A percentile compares a stretch with the other conserved stretches of the same genome.
Conservation (phyloP, 2,113 vertebrate genomes). For the Hypomesus transpacificus region DNA sequence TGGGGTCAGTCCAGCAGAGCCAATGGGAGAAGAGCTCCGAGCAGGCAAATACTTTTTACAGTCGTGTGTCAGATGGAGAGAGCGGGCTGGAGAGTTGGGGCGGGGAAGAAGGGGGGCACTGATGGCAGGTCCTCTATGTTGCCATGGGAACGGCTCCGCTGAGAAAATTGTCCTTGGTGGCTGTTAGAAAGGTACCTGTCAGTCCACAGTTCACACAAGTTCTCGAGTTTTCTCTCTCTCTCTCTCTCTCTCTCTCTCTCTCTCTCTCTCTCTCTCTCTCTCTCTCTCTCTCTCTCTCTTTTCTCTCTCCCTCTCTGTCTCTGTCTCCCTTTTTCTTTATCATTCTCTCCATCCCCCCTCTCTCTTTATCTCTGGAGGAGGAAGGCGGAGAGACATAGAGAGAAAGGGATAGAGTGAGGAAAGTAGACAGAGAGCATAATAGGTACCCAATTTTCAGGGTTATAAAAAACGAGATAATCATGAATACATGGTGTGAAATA, state of each 20-base stretch:
- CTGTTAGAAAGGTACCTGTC: neutral
- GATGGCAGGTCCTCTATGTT: constrained; percentile 11
- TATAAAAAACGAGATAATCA: too few species aligned
- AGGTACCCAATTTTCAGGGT: too few species aligned
- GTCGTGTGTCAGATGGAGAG: neutral
- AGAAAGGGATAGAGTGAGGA: neutral
- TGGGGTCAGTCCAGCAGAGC: too few species aligned
- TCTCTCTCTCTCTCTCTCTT: too few species aligned
- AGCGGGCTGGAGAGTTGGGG: neutral
- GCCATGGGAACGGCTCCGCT: constrained; percentile 14
- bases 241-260: too few species aligned
- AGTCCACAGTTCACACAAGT: neutral
- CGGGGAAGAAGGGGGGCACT: neutral
- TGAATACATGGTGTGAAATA: neutral
- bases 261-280: too few species aligned
- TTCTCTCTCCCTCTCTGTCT: too few species aligned
- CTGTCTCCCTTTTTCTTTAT: too few species aligned
- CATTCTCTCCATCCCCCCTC: too few species aligned
- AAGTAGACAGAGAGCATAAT: neutral
- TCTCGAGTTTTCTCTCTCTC: too few species aligned
- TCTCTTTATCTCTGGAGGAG: neutral
- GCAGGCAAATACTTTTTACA: too few species aligned
- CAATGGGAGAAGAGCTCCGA: too few species aligned
- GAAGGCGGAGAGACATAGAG: neutral
- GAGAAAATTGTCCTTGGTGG: constrained; percentile 19